Conservation (phyloP, 2,113 vertebrate genomes). For the Scalopus aquaticus region DNA sequence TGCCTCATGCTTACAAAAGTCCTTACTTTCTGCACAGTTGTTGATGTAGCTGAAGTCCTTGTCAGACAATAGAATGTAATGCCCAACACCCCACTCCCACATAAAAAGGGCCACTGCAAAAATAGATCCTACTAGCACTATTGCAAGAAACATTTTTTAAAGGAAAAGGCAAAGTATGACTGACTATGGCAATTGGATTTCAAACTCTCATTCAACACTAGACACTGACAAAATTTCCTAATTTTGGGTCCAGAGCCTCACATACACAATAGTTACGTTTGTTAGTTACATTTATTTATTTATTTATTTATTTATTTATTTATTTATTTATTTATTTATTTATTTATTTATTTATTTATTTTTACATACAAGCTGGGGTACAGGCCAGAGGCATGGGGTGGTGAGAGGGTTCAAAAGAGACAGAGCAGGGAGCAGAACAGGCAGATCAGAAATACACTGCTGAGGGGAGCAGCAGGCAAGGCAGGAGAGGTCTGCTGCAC, state of each 20-base stretch:
- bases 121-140: not conserved
- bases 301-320: no score
- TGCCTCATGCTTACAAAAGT: slow-evolving; percentile 82
- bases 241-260: not conserved
- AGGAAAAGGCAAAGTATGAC: slow-evolving; percentile 32
- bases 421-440: no score
- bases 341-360: no score
- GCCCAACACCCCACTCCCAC: slow-evolving; percentile 62
- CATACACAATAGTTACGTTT: not conserved
- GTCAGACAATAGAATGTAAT: slow-evolving; percentile 74
- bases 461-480: no score
- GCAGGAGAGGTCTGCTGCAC: no score
- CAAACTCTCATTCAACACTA: not conserved
- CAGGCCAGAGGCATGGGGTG: no score
- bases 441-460: no score
- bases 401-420: no score
- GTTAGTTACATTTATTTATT: no score
- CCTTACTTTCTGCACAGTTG: slow-evolving; percentile 70
- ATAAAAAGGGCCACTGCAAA: not conserved
- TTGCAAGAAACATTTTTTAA: not conserved
- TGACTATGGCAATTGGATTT: not conserved
- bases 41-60: slow-evolving; percentile 76
- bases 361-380: no score
- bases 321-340: no score
- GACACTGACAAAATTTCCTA: not conserved